Percentiles rank a stretch among this genome's conserved stretches.
These are phyloP conservation scores for Stictonetta naevosa DNA, from an alignment of 2,113 vertebrate genomes.

Conservation along the genomic window DNA sequence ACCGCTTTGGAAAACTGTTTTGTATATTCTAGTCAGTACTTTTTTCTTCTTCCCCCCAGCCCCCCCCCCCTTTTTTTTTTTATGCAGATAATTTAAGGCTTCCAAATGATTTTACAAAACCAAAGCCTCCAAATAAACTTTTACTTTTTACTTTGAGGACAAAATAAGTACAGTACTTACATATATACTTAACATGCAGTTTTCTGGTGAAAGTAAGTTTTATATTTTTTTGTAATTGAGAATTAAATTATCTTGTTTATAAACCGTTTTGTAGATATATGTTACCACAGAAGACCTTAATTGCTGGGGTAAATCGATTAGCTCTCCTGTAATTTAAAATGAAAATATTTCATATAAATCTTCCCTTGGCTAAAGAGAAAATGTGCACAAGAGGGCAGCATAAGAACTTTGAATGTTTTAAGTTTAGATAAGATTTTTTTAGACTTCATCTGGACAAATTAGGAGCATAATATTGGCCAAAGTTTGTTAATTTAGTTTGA, in stretches of 20 bases:
- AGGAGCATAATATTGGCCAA: background rate
- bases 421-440: background rate
- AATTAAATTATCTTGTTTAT: background rate
- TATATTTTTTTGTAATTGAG: background rate
- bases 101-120: background rate
- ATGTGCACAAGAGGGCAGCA: conserved; percentile 74
- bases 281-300: background rate
- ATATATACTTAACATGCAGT: background rate
- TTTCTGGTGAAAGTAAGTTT: background rate
- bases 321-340: background rate
- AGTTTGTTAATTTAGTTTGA: background rate
- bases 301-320: background rate
- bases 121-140: background rate
- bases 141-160: background rate
- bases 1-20: background rate
- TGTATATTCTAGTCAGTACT: background rate
- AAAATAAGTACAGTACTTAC: background rate
- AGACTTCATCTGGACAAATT: background rate
- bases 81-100: background rate
- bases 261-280: background rate
- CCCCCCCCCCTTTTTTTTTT: background rate
- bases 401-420: conserved; percentile 1
- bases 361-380: background rate
- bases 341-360: background rate
- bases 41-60: background rate